Evolutionary conservation across 2,797 vertebrate genomes (phyloP).

Genomic region (Oreonectes daqikongensis): DNA sequence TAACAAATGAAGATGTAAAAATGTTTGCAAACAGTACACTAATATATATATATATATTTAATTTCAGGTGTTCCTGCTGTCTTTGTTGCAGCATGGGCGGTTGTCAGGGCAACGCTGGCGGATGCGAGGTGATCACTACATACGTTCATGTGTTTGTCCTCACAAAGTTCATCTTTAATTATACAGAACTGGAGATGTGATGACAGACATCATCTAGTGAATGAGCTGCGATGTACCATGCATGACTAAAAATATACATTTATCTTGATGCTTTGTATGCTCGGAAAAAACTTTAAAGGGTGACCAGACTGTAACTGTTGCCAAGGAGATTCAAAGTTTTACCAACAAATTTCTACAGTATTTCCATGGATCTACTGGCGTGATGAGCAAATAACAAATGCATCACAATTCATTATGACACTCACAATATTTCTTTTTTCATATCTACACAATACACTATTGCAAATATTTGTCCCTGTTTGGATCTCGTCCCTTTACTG

Average conservation of each 20-base stretch:
- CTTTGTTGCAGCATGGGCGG: slow-evolving; percentile 85
- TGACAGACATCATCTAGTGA: too few relatives aligned
- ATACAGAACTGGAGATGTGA: not conserved
- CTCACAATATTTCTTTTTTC: not conserved
- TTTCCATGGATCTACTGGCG: not conserved
- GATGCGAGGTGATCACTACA: slow-evolving; percentile 79
- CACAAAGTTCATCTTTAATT: not conserved
- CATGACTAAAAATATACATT: not conserved
- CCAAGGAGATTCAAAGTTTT: not conserved
- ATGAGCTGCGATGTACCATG: not conserved
- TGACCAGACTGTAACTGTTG: not conserved
- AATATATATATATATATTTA: too few relatives aligned
- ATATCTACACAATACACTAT: too few relatives aligned
- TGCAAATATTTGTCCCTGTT: too few relatives aligned
- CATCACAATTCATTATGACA: not conserved
- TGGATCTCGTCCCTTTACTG: not conserved
- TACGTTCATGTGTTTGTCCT: not conserved
- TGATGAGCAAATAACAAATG: too few relatives aligned
- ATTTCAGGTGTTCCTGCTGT: slow-evolving; percentile 84
- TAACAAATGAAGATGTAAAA: too few relatives aligned
- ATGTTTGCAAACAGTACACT: not conserved
- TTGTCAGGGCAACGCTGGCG: slow-evolving; percentile 80
- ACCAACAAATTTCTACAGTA: not conserved
- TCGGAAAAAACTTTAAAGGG: not conserved
- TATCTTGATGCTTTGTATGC: not conserved